phyloP scores from a whole-genome alignment of 2,888 invertebrate genomes.

The Nomada goodeniana region DNA sequence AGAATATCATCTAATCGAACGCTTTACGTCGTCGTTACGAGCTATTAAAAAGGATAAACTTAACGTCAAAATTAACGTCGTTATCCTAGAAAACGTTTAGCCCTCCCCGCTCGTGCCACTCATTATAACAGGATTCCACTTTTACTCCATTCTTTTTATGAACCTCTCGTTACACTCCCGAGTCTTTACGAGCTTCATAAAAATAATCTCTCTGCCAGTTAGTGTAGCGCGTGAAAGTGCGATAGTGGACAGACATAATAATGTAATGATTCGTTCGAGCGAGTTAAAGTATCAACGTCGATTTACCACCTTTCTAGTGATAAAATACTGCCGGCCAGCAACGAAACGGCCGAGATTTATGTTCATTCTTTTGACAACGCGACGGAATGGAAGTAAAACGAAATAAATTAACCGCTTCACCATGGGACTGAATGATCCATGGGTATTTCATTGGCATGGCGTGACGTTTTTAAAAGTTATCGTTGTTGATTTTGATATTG shows the following conservation, averaged over 20 bases:
- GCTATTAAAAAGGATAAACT: not conserved
- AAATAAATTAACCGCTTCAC: not conserved
- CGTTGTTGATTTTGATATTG: too few relatives aligned
- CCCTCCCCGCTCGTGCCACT: not conserved
- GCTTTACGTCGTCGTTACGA: not conserved
- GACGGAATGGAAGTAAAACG: too few relatives aligned
- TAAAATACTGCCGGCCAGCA: not conserved
- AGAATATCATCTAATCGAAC: not conserved
- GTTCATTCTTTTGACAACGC: too few relatives aligned
- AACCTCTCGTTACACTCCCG: not conserved
- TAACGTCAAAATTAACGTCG: conserved; percentile 1
- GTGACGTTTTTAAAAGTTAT: not conserved
- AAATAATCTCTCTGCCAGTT: conserved; percentile 10
- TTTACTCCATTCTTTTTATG: conserved; percentile 14
- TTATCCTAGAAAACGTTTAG: conserved; percentile 6
- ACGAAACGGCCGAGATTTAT: too few relatives aligned
- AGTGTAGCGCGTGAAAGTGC: not conserved
- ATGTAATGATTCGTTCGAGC: conserved; percentile 1
- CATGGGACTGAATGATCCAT: not conserved
- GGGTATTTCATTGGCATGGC: not conserved
- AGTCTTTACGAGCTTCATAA: conserved; percentile 10
- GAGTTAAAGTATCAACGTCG: conserved; percentile 5
- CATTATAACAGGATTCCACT: conserved; percentile 18
- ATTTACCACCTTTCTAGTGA: not conserved
- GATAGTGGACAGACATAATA: not conserved